Conservation (phyloP, 2,888 invertebrate genomes). For the Papilio gigon region DNA sequence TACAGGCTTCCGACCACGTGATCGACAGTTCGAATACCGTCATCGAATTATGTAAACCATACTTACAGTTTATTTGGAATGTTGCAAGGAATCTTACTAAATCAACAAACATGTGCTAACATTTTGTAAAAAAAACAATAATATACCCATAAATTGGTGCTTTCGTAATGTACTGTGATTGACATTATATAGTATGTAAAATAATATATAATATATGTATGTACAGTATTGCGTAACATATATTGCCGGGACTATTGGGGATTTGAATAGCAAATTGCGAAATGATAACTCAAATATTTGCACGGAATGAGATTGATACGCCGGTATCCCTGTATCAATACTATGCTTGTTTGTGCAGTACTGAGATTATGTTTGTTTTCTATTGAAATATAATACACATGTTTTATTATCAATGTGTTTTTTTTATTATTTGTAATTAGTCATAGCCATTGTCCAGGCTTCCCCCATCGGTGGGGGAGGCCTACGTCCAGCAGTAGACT, state of each 20-base stretch:
- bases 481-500: no score
- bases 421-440: background rate
- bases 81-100: no score
- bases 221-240: background rate
- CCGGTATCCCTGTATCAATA: conserved; percentile 27
- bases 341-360: conserved; percentile 30
- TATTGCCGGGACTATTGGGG: conserved; percentile 53
- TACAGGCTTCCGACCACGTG: no score
- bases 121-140: no score
- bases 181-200: background rate
- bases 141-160: no score
- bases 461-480: no score
- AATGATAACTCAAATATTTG: conserved; percentile 66
- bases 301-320: conserved; percentile 43
- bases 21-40: no score
- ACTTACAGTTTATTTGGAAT: no score
- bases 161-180: no score
- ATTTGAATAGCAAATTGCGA: conserved; percentile 66
- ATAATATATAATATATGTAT: background rate
- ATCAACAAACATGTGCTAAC: no score
- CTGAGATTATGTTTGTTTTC: conserved; percentile 19
- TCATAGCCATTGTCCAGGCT: no score
- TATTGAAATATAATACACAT: conserved; percentile 6
- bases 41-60: no score
- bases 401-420: conserved; percentile 10